A percentile compares a stretch with the other conserved stretches of the same genome.
These are phyloP conservation scores for Conus canariensis DNA, from an alignment of 2,888 invertebrate genomes.

Conservation along the genomic window DNA sequence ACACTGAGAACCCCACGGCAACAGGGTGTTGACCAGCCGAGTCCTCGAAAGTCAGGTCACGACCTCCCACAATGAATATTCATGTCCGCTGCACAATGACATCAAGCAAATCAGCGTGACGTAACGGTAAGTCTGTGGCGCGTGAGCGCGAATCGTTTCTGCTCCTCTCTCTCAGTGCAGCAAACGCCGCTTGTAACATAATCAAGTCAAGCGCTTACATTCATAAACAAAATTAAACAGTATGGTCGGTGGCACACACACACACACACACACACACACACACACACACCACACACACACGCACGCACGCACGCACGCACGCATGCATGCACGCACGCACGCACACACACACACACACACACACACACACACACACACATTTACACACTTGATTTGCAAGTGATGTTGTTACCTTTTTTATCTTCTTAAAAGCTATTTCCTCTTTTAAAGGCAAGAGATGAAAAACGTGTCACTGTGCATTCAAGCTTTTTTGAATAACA, in stretches of 20 bases:
- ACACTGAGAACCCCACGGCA: no score
- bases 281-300: background rate
- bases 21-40: no score
- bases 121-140: background rate
- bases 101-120: background rate
- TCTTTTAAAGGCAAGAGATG: no score
- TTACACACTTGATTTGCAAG: background rate
- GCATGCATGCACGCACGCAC: background rate
- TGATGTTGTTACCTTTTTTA: no score
- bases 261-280: background rate
- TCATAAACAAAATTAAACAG: no score
- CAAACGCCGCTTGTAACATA: no score
- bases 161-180: background rate
- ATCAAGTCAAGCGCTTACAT: no score
- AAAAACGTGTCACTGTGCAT: no score
- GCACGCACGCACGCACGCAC: background rate
- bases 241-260: no score
- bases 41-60: no score
- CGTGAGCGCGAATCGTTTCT: background rate
- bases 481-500: no score
- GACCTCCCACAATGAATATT: background rate
- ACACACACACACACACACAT: background rate
- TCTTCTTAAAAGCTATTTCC: no score
- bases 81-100: background rate
- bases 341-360: constrained; percentile 9